Evolutionary conservation across 35 echinoderm and acorn worm species (phyloP).

Genomic region (Amphiura filiformis): DNA sequence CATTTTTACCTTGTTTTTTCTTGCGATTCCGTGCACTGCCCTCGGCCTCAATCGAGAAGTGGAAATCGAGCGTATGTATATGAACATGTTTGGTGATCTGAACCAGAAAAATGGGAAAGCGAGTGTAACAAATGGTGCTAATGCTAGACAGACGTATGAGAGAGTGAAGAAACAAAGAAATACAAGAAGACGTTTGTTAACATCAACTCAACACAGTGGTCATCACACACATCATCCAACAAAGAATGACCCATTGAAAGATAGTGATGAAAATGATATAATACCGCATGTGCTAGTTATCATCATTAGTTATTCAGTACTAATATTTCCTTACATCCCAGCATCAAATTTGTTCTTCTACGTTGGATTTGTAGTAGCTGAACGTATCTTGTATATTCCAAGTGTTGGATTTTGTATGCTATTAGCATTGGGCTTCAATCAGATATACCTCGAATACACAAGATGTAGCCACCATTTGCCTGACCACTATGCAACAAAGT

Average conservation of each 20-base stretch:
- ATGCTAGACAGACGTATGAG: background rate
- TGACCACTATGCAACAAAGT: background rate
- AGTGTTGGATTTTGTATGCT: conserved; percentile 83
- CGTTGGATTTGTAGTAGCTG: conserved; percentile 91
- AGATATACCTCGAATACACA: background rate
- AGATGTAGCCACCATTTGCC: background rate
- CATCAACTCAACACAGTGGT: background rate
- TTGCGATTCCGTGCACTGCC: background rate
- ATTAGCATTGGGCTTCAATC: conserved; percentile 36
- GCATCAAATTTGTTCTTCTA: conserved; percentile 95
- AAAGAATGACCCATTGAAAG: no score
- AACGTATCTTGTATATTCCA: conserved; percentile 92
- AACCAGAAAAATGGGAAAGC: background rate
- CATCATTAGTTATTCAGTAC: conserved; percentile 51
- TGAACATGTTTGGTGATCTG: background rate
- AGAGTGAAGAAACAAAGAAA: background rate
- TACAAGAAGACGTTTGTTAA: background rate
- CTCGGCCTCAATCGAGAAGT: background rate
- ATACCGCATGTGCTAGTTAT: conserved; percentile 20
- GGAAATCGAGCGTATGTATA: background rate
- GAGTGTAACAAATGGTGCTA: background rate
- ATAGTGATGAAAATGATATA: background rate
- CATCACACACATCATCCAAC: background rate
- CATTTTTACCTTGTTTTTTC: conserved; percentile 29
- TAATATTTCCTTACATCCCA: conserved; percentile 82